Evolutionary conservation across 2,888 invertebrate genomes (phyloP), one percentile per base, ranked within the genome.

Genomic region (Coenonympha arcania): DNA sequence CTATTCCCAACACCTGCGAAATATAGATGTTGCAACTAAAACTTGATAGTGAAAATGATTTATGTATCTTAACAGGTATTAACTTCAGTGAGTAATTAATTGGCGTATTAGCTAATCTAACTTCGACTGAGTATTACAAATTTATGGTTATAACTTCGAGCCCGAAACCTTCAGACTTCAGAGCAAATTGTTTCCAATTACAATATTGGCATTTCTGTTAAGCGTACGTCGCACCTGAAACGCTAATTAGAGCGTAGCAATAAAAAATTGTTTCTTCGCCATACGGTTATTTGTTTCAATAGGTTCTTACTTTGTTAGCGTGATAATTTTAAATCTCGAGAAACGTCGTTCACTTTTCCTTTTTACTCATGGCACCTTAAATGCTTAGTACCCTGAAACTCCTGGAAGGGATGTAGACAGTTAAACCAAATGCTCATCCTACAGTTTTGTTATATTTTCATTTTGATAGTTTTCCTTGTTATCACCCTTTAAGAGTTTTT

Each of bases 171-270:
- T 40, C 40, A 4, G 4, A 40, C 18, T 13, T 28, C n/a, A n/a
- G n/a, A n/a, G n/a, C n/a, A 18, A 40, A 18, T 40, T 24, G n/a
- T 26, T 40, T 26, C n/a, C n/a, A 26, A 26, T 40, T 26, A 16
- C 16, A n/a, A 26, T 40, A 40, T 26, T 40, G 40, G 40, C 26
- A 6, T 40, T 16, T 16, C n/a, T n/a, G n/a, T n/a, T n/a, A n/a
- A n/a, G 24, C 11, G 19, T 19, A 36, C n/a, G 4, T 6, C 37
- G n/a, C 18, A 26, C 26, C 16, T 40, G 22, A 40, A n/a, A 28
- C 16, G 26, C 26, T 18, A 18, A 26, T 37, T 15, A 37, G 22
- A 22, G 37, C 6, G 37, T 28, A 18, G 26, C 18, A 5, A 28
- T 40, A 26, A 40, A 26, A 26, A 16, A 26, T n/a, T 16, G 26